phyloP scores from a whole-genome alignment of 2,113 vertebrate genomes.

The Eubucco bourcierii region DNA sequence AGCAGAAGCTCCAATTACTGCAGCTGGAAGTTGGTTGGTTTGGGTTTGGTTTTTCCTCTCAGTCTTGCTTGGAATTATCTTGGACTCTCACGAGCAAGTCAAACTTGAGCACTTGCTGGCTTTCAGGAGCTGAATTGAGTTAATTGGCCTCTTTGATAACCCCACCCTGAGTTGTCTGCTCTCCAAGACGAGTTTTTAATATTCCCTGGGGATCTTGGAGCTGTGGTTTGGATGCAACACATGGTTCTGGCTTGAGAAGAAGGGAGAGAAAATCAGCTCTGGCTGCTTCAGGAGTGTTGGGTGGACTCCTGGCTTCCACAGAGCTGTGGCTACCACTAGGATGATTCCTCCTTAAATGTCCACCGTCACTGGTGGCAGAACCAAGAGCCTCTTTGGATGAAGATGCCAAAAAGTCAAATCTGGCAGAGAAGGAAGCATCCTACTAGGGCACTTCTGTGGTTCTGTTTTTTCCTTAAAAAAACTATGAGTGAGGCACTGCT shows the following conservation, averaged over 20 bases:
- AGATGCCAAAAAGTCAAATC: neutral
- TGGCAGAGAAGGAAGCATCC: neutral
- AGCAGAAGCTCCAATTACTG: neutral
- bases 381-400: neutral
- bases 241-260: neutral
- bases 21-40: neutral
- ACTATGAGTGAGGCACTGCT: neutral
- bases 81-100: neutral
- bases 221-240: neutral
- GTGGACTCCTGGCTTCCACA: neutral
- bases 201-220: fast-evolving
- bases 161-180: neutral
- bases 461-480: neutral
- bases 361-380: neutral
- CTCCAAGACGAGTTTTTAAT: neutral
- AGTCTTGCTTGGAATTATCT: neutral
- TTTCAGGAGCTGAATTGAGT: conserved; percentile 17
- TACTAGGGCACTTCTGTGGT: neutral
- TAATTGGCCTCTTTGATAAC: conserved; percentile 14
- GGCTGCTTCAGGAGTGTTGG: neutral
- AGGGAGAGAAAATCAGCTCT: neutral
- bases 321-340: neutral
- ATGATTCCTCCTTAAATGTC: neutral
- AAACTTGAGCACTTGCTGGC: neutral
- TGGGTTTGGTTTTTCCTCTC: neutral